Base-by-base conservation (phyloP, 1,140 invertebrate species). In the Leguminivora glycinivorella region DNA sequence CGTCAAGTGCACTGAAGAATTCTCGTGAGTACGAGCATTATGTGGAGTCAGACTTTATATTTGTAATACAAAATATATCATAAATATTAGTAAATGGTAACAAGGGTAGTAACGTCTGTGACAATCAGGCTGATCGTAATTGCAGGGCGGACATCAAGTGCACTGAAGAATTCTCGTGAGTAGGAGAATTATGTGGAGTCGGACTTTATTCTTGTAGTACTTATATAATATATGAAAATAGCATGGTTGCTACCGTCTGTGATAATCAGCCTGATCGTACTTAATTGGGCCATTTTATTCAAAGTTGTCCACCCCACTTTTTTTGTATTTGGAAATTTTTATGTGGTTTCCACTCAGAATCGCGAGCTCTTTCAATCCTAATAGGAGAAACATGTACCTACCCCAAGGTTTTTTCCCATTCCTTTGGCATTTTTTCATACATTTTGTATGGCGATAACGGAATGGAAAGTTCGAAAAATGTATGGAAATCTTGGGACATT, bases 91-190 rank as follows among this genome's bases (percentile, higher is more conserved):
- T n/a, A 34, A 34, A 34, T n/a, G 9, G 38, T 40, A 40, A n/a
- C 5, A 12, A 40, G 38, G 14, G 12, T 40, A 12, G 10, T 6
- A 6, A 14, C 38, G 38, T 40, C 4, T 40, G 38, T n/a, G 38
- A 40, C 38, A 40, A 40, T 40, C 0, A 40, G 38, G 6, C 38
- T 6, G 38, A 40, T 40, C 38, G 38, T 38, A 38, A 52, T 52
- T 19, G 47, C 19, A 22, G 47, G 47, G 47, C 47, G 47, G 47
- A 22, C 47, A 9, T 22, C 19, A 52, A 52, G 47, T 52, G 47
- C 19, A 52, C 17, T 22, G 47, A 52, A 52, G 47, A 52, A 52
- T 52, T 52, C 47, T 52, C 19, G 47, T 19, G 47, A 52, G 47
- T n/a, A 52, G 43, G 47, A 22, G 17, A 9, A 3, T 22, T 7